Base-by-base conservation (phyloP, 2,888 invertebrate species). In the Heliconius ismenius region DNA sequence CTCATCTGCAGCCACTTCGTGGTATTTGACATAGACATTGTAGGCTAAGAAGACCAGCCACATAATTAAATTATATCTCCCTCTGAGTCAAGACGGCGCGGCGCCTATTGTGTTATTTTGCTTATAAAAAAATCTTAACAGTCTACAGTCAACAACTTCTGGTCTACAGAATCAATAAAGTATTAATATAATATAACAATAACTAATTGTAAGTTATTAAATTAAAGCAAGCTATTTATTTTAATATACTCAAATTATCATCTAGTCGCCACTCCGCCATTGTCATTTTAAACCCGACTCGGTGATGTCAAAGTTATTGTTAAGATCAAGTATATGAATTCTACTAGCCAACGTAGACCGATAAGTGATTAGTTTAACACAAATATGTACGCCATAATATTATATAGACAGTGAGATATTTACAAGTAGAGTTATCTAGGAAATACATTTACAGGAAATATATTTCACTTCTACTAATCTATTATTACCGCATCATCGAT, bases 21-120 rank as follows among this genome's bases (percentile, higher is more conserved):
- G 7, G 24, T 67, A n/a, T 43, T 67, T 67, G 67, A 67, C 43
- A 43, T 43, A 9, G 4, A 15, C 18, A 43, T 43, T 39, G 24
- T 67, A 67, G 6, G 32, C 28, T n/a, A 65, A 65, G 36, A n/a
- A 65, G 65, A 39, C 65, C 36, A 39, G 65, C 15, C 39, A 24
- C 24, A 43, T 67, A 67, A 67, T 67, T 67, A 15, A 67, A 24
- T 43, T 67, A 13, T 15, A 18, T 43, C 65, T 67, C 67, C 67
- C 39, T 67, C 67, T 18, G 39, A 67, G 67, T 39, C 67, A 67
- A 36, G 65, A 36, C 65, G 39, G 36, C 32, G 36, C 36, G 32
- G 36, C 24, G 67, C 39, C 67, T 67, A 24, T 24, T 24, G 24
- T n/a, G 65, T 43, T 43, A 24, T 24, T 67, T 43, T 43, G 39